These are phyloP conservation scores for Pammene aurita DNA, from an alignment of 2,888 invertebrate genomes.

Conservation along the genomic window DNA sequence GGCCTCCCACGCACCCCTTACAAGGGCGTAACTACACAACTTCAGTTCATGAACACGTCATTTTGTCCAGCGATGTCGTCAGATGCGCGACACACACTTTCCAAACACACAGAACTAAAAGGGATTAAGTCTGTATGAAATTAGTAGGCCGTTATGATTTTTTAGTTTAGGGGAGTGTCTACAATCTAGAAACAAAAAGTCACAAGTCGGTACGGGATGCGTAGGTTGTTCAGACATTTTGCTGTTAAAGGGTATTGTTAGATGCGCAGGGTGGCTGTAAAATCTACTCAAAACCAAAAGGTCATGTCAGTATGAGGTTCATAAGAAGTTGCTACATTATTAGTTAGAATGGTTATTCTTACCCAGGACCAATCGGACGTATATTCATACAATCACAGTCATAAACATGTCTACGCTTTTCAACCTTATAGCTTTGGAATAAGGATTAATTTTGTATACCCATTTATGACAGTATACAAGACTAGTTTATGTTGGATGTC, in stretches of 20 bases:
- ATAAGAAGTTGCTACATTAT: background rate
- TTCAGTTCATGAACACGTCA: background rate
- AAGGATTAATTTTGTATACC: background rate
- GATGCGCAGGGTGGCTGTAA: conserved; percentile 7
- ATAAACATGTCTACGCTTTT: background rate
- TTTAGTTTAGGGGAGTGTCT: conserved; percentile 80
- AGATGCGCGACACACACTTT: conserved; percentile 4
- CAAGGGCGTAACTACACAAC: conserved; percentile 5
- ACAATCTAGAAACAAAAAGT: background rate
- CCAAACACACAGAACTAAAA: background rate
- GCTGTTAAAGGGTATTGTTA: background rate
- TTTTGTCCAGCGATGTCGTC: conserved; percentile 3
- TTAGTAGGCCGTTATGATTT: background rate
- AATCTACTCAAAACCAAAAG: background rate
- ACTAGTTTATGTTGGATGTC: conserved; percentile 6
- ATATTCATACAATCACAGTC: background rate
- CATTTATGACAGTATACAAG: background rate
- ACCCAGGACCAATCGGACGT: background rate
- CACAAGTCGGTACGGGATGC: background rate
- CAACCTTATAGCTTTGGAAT: background rate
- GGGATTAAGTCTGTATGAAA: background rate
- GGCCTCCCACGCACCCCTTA: background rate
- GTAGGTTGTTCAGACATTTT: background rate
- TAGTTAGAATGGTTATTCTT: background rate
- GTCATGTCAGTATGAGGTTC: background rate